Evolutionary conservation across 2,888 invertebrate species (phyloP), one percentile per base, ranked within the genome.

Genomic region (Neoitamus cyanurus): DNA sequence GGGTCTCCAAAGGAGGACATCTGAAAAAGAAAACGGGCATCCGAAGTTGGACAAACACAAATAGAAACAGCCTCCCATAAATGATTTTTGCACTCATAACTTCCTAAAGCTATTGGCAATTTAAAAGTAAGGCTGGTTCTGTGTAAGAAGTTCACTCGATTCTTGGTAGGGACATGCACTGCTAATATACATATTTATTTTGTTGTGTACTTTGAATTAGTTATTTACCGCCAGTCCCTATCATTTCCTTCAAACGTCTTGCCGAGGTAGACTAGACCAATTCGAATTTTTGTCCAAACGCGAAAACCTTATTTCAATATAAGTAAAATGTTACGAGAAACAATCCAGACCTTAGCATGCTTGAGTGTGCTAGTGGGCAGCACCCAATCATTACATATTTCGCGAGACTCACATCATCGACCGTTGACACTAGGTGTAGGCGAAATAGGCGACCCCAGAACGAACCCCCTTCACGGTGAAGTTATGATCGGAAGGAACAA

Each of bases 261-360:
- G 36, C 34, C 34, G 20, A 75, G 20, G 34, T 73, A 37, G 28
- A 28, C 9, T 0, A 25, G n/a, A 34, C 34, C 13, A 25, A 68
- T 30, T 20, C n/a, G n/a, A 46, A n/a, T 9, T 48, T 58, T 58
- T 11, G 7, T 58, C 25, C 58, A 58, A 58, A 7, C 15, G 25
- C 58, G 48, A 82, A 82, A 31, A 31, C 9, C 34, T 70, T 25
- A 31, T 70, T 30, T 34, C 11, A 34, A 70, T 4, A 70, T 25
- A 36, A 20, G 25, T 83, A 83, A 83, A 83, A 87, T 87, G 87
- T 85, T 86, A 78, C 86, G 87, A 72, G 86, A 87, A 86, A 86
- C 77, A 37, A 20, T 86, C n/a, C 85, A 86, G 73, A 84, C 85
- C 11, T 78, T 86, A 85, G 85, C 85, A 83, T 86, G 86, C 80